Percentiles rank a stretch among this genome's conserved stretches.
phyloP scores from a whole-genome alignment of 2,113 vertebrate species.

The Pao palembangensis region DNA sequence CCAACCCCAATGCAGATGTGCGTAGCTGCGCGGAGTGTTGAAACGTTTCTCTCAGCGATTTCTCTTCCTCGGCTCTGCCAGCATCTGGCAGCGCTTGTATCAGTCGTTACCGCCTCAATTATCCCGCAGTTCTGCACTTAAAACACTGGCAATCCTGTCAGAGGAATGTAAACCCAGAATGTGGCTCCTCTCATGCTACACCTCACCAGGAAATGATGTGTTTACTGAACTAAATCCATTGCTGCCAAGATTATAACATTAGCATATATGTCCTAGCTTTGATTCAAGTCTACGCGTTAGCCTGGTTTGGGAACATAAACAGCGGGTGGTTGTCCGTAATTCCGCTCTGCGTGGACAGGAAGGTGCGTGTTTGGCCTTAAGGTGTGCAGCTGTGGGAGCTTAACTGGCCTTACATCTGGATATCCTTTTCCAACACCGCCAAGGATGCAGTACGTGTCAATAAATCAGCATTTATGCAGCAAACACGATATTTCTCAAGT shows the following conservation, averaged over 20 bases:
- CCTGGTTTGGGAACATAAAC: slow-evolving; percentile 32
- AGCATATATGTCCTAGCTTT: not conserved
- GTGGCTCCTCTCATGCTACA: not conserved
- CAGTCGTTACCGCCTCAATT: not conserved
- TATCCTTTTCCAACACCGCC: slow-evolving; percentile 26
- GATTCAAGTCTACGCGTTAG: slow-evolving; percentile 3
- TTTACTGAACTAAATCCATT: slow-evolving; percentile 39
- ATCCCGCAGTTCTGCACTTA: not conserved
- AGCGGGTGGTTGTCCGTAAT: slow-evolving; percentile 18
- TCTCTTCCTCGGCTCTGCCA: not conserved
- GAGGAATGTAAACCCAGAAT: slow-evolving; percentile 17
- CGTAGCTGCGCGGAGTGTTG: not conserved
- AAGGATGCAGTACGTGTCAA: slow-evolving; percentile 15
- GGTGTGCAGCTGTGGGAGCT: slow-evolving; percentile 56
- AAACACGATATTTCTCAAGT: slow-evolving; percentile 30
- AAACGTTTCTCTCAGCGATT: slow-evolving; percentile 1
- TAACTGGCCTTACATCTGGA: slow-evolving; percentile 34
- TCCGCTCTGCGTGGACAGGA: slow-evolving; percentile 14
- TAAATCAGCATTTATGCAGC: slow-evolving; percentile 45
- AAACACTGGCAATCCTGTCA: slow-evolving; percentile 6
- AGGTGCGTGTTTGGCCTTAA: slow-evolving; percentile 43
- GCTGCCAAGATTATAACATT: slow-evolving; percentile 2
- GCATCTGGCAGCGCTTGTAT: slow-evolving; percentile 41
- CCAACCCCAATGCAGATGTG: not conserved
- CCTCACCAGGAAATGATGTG: slow-evolving; percentile 15